Evolutionary conservation across 2,113 vertebrate genomes (phyloP).

Genomic region (Laticauda laticaudata): DNA sequence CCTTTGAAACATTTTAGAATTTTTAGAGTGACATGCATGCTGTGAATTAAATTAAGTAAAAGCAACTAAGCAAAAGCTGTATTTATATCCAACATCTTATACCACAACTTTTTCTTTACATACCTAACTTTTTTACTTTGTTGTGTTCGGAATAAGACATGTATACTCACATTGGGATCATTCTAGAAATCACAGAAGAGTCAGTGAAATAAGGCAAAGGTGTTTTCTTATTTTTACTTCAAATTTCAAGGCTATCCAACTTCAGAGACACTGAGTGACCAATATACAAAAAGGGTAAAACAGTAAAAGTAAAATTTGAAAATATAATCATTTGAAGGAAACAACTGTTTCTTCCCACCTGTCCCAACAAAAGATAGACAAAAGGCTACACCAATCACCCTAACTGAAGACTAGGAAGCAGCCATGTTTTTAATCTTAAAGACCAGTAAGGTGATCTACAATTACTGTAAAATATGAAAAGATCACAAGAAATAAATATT

Average conservation of each 20-base stretch:
- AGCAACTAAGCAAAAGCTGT: background rate
- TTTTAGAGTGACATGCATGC: background rate
- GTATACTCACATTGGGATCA: background rate
- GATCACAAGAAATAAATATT: background rate
- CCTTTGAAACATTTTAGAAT: background rate
- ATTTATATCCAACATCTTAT: background rate
- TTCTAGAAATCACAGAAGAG: background rate
- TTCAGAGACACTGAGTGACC: background rate
- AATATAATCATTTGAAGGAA: background rate
- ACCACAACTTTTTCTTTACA: background rate
- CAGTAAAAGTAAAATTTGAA: background rate
- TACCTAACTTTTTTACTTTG: background rate
- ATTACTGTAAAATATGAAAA: background rate
- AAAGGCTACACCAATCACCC: background rate
- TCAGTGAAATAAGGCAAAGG: background rate
- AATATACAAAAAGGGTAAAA: background rate
- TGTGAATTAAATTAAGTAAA: background rate
- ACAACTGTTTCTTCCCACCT: background rate
- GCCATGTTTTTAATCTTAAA: background rate
- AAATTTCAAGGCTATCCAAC: background rate
- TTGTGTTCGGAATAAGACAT: background rate
- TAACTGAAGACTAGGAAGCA: background rate
- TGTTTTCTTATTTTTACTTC: background rate
- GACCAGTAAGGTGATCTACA: background rate
- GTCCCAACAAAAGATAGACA: background rate